Evolutionary conservation across 2,888 invertebrate species (phyloP), one percentile per base, ranked within the genome.

Genomic region (Pseudococcus longispinus): DNA sequence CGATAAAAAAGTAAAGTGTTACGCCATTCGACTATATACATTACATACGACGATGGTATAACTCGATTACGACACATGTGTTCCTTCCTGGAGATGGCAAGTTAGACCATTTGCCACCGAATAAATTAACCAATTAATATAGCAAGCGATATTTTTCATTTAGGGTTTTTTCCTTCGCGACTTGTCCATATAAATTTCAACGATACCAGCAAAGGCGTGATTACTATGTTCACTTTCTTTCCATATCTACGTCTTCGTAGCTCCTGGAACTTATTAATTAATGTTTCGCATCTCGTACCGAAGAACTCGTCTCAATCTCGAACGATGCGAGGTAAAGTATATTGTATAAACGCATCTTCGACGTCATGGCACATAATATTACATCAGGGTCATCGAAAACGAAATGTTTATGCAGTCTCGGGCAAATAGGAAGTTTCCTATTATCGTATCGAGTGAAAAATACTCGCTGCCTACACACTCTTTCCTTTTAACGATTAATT

Each of bases 41-140:
- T n/a, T n/a, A n/a, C 6, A 18, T n/a, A 55, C 55, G 23, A 60
- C 42, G 42, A 80, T 29, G 20, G 77, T 80, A 32, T 80, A 80
- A 80, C 77, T 80, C 77, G 77, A 42, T 80, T 80, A 80, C 77
- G 42, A 80, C 77, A 80, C n/a, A 42, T 9, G 20, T 42, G 77
- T 80, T 80, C 42, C 77, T 42, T 80, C 42, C 77, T 80, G 77
- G 77, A 80, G 77, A 80, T 80, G 77, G 77, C 77, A 42, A 80
- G 74, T 32, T 74, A 18, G 32, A 37, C 70, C 77, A 20, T 42
- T 80, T 32, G 42, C 77, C 77, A 80, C 18, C 42, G 42, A 80
- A 80, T 80, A 80, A 80, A 80, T 80, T 80, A 80, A 42, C 77
- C 20, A 80, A 80, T 70, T 32, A 70, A 70, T 60, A 11, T 74